Evolutionary conservation across 2,797 vertebrate species (phyloP).

Genomic region (Gobio occitaniae): DNA sequence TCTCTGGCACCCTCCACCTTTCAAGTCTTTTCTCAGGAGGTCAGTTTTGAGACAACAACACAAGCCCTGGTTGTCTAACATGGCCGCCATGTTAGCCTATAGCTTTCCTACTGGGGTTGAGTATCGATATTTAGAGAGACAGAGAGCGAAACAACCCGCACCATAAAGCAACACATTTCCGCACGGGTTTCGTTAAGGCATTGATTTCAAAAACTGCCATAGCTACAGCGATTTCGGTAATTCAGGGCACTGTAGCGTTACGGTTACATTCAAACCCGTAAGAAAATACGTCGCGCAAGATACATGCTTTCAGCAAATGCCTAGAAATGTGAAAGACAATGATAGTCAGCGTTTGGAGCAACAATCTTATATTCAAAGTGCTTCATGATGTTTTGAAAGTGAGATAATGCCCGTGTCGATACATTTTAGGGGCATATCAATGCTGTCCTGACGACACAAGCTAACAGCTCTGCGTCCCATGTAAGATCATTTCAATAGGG

Average conservation of each 20-base stretch:
- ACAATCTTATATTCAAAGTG: constrained; percentile 44
- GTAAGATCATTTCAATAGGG: background rate
- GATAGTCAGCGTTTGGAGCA: constrained; percentile 23
- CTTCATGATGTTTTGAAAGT: constrained; percentile 48
- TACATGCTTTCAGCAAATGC: constrained; percentile 32
- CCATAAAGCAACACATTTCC: constrained; percentile 21
- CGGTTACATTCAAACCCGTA: constrained; percentile 46
- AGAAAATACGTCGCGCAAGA: constrained; percentile 9
- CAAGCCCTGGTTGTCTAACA: constrained; percentile 60
- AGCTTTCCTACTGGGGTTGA: constrained; percentile 30
- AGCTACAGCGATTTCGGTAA: constrained; percentile 22
- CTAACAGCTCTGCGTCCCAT: constrained; percentile 4
- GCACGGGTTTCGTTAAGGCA: constrained; percentile 40
- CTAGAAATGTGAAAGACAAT: constrained; percentile 22
- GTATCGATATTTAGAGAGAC: constrained; percentile 28
- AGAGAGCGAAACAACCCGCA: constrained; percentile 26
- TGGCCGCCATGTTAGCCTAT: constrained; percentile 20
- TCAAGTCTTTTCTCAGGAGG: constrained; percentile 82
- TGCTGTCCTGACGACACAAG: background rate
- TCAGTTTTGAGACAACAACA: constrained; percentile 69
- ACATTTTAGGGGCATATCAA: background rate
- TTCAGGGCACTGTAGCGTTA: constrained; percentile 30
- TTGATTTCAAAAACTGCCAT: constrained; percentile 29
- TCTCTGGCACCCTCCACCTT: constrained; percentile 71
- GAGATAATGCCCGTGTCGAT: constrained; percentile 20